phyloP scores from a whole-genome alignment of 2,888 invertebrate genomes.

The Gandaritis pyraliata region DNA sequence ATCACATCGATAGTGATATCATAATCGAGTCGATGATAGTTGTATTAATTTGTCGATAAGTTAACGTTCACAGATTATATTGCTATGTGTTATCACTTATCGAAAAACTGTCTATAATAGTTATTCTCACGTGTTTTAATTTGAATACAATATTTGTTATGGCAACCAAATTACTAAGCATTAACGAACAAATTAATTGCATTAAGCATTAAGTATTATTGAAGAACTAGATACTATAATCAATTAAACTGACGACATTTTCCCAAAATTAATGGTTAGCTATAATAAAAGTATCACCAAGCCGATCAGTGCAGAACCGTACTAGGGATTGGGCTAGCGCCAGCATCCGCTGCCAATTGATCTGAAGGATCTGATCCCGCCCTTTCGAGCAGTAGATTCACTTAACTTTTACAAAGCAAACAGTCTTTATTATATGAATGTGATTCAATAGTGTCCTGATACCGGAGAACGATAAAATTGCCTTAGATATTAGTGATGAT shows the following conservation, averaged over 20 bases:
- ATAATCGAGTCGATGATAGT: conserved; percentile 69
- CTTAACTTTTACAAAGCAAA: conserved; percentile 41
- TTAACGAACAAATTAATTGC: no score
- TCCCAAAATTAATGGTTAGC: not conserved
- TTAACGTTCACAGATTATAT: conserved; percentile 49
- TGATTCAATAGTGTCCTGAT: conserved; percentile 28
- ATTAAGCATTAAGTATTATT: no score
- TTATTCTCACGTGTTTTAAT: conserved; percentile 33
- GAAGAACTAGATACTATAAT: no score
- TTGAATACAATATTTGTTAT: conserved; percentile 1
- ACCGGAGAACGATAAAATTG: conserved; percentile 51
- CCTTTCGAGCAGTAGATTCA: conserved; percentile 61
- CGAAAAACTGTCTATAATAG: conserved; percentile 32
- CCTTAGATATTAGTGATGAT: conserved; percentile 52
- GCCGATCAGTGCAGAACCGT: conserved; percentile 55
- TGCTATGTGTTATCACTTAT: conserved; percentile 44
- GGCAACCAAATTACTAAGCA: conserved; percentile 3
- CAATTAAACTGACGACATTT: no score
- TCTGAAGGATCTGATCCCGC: conserved; percentile 59
- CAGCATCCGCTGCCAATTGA: conserved; percentile 67
- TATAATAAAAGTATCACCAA: conserved; percentile 54
- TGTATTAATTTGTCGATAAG: conserved; percentile 57
- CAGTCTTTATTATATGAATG: conserved; percentile 26
- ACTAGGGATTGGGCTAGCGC: conserved; percentile 68
- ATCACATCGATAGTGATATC: conserved; percentile 64